Evolutionary conservation across 2,888 invertebrate genomes (phyloP), one percentile per base, ranked within the genome.

Genomic region (Mythimna albipuncta): DNA sequence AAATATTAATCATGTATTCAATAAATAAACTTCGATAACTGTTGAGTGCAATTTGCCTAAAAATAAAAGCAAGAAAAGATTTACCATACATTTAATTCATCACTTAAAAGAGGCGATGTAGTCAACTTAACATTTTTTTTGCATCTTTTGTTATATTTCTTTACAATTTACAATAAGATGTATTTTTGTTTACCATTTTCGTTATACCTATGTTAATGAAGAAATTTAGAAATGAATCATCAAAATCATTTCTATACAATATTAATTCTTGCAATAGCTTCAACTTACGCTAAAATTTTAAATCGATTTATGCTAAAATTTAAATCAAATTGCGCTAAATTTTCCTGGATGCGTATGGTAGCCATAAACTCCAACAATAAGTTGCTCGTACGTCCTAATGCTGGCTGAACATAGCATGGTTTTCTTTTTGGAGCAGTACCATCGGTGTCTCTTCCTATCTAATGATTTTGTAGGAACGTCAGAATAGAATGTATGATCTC

Each of bases 341-440:
- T 38, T 57, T 3, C 5, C 16, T 41, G 10, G 80, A 82, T 90
- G 90, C 58, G 82, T 86, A 75, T 91, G 91, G 5, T 52, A 6
- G 1, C 89, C 88, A 47, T 73, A 77, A 2, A 87, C 52, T 11
- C 82, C 81, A 5, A 87, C 64, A 2, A 90, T 64, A 5, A 35
- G 78, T n/a, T 85, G 79, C 7, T 81, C 76, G 6, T 77, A 72
- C 0, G 91, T 91, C 63, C 75, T 89, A 5, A 90, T 76, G 13
- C 81, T 78, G 11, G 84, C 89, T 6, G 71, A 78, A 59, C 91
- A 92, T 6, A 84, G 79, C 3, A 44, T 80, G 5, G 86, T 87
- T 66, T 87, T 88, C 26, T 86, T 84, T 67, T 90, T 91, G 0
- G 90, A 91, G 57, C 92, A 91, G 65, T 91, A 90, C 92, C 92